phyloP scores from a whole-genome alignment of 2,888 invertebrate genomes.

The Furcula furcula region DNA sequence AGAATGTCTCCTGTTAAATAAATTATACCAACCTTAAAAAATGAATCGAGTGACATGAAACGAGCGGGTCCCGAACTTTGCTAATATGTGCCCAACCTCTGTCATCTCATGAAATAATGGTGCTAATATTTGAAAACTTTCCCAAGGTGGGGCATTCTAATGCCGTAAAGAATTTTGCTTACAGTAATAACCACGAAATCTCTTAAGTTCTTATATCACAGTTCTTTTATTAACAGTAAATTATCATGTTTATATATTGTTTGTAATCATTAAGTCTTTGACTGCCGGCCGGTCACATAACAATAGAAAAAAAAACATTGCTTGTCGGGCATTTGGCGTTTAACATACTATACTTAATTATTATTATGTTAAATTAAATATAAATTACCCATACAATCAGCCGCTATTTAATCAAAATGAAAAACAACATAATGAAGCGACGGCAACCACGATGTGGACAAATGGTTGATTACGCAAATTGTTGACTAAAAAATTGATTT shows the following conservation, averaged over 20 bases:
- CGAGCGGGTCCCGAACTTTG: slow-evolving; percentile 66
- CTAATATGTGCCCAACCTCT: slow-evolving; percentile 81
- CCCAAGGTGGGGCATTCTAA: slow-evolving; percentile 60
- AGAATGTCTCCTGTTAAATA: slow-evolving; percentile 19
- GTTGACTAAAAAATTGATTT: slow-evolving; percentile 38
- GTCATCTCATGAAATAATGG: slow-evolving; percentile 79
- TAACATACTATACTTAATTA: no score
- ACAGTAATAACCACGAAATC: slow-evolving; percentile 56
- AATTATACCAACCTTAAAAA: slow-evolving; percentile 47
- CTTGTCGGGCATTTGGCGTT: not conserved
- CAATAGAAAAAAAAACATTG: no score
- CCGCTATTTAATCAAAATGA: slow-evolving; percentile 12
- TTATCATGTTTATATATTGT: slow-evolving; percentile 15
- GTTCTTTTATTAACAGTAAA: slow-evolving; percentile 33
- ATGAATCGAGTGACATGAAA: slow-evolving; percentile 62
- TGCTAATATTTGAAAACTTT: slow-evolving; percentile 80
- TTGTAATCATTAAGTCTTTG: no score
- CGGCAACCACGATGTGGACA: slow-evolving; percentile 13
- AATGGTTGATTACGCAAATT: slow-evolving; percentile 38
- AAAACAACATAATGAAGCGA: slow-evolving; percentile 11
- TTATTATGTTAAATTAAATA: no score
- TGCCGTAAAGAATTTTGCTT: slow-evolving; percentile 70
- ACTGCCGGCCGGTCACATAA: no score
- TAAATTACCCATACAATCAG: slow-evolving; percentile 3
- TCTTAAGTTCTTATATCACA: slow-evolving; percentile 52